Evolutionary conservation across 1,140 invertebrate genomes (phyloP).

Genomic region (Nasonia vitripennis): DNA sequence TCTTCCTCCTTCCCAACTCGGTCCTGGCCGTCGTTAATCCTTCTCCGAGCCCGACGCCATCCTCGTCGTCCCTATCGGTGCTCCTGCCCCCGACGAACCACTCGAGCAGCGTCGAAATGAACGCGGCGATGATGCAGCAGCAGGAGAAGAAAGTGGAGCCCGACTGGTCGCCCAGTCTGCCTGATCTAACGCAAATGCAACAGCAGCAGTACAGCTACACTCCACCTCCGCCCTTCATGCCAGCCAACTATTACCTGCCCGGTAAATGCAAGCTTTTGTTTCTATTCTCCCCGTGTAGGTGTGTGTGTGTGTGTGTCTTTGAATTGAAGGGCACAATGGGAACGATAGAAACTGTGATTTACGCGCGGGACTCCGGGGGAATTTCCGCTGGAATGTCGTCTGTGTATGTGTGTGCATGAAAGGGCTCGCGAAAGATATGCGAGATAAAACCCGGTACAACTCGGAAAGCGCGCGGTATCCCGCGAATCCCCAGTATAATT

Average conservation of each 20-base stretch:
- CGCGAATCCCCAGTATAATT: too few relatives aligned
- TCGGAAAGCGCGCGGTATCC: too few relatives aligned
- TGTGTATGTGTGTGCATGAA: not conserved
- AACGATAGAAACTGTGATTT: too few relatives aligned
- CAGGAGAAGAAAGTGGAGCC: constrained; percentile 45
- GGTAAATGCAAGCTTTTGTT: constrained; percentile 50
- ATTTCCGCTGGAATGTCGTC: not conserved
- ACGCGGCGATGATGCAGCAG: not conserved
- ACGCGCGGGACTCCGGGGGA: too few relatives aligned
- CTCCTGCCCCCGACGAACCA: not conserved
- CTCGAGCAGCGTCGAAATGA: not conserved
- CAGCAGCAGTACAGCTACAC: not conserved
- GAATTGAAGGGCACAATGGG: not conserved
- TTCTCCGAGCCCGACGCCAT: not conserved
- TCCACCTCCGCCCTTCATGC: constrained; percentile 37
- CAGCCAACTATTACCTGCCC: constrained; percentile 60
- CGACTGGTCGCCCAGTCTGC: constrained; percentile 32
- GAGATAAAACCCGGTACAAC: too few relatives aligned
- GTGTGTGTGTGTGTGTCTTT: too few relatives aligned
- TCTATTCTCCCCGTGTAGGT: not conserved
- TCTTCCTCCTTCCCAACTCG: constrained; percentile 39
- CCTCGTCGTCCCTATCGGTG: not conserved
- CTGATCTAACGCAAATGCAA: constrained; percentile 47
- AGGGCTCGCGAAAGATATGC: not conserved
- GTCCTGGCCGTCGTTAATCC: constrained; percentile 27